Base-by-base conservation (phyloP, 1,140 invertebrate genomes). In the Listronotus bonariensis region DNA sequence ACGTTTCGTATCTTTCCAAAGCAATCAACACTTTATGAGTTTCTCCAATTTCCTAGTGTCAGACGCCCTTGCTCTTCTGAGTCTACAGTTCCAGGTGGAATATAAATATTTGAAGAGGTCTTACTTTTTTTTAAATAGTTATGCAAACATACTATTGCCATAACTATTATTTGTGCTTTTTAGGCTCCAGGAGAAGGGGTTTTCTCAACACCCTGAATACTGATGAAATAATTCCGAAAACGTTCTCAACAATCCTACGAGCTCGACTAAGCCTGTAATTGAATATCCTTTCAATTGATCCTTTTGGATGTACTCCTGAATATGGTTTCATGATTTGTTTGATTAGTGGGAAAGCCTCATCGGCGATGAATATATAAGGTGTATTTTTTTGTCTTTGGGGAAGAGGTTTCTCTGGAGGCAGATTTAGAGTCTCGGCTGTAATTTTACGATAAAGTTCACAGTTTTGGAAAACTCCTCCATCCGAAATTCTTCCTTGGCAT, bases 251-350 rank as follows among this genome's bases (percentile, higher is more conserved):
- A 10, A 36, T 8, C 11, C 74, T 67, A 17, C 72, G 42, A 15
- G 74, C 76, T 68, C 75, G 52, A 17, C 71, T 77, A 8, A 77
- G 41, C 6, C 73, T 32, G 45, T 78, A 78, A 48, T 79, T 79
- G 43, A 67, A 80, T 31, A 77, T 65, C 68, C 60, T 42, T 74
- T 77, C 46, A 34, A 56, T 49, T 17, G 57, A 41, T 11, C 65
- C 65, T 41, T 77, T 62, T 32, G 64, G 57, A 41, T 64, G 65
- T 52, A 32, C 57, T 26, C 66, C 65, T 31, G 68, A 26, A 71
- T 72, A 82, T 43, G 81, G 80, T 56, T 78, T 78, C 71, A 80
- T 74, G 11, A 80, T 46, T 45, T 77, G 34, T 20, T 34, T 49
- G 58, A 59, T 69, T 53, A 83, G 62, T 18, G 77, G 66, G 59